A percentile compares a stretch with the other conserved stretches of the same genome.
phyloP scores from a whole-genome alignment of 2,888 invertebrate genomes.

The Lucinisca nassula region DNA sequence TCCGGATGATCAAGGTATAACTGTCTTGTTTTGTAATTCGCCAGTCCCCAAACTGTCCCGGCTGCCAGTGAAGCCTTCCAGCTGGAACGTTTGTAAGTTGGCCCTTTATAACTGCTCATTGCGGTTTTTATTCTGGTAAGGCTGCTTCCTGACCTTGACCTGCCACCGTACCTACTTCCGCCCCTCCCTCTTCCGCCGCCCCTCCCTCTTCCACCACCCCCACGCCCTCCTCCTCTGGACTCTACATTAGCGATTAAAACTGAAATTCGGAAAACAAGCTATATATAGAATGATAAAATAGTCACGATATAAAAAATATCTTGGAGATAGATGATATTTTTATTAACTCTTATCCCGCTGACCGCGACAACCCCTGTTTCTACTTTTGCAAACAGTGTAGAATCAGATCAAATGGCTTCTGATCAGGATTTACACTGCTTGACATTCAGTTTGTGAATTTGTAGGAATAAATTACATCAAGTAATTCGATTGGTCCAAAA shows the following conservation, averaged over 20 bases:
- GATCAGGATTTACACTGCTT: too few species aligned
- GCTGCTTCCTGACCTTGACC: background rate
- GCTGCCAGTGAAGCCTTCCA: conserved; percentile 44
- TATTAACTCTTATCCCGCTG: too few species aligned
- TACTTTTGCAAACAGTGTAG: too few species aligned
- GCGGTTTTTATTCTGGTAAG: background rate
- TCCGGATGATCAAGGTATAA: conserved; percentile 51
- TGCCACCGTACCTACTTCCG: background rate
- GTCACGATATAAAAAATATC: too few species aligned
- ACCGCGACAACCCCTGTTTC: too few species aligned
- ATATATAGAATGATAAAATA: too few species aligned
- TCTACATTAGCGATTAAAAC: background rate
- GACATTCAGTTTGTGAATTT: too few species aligned
- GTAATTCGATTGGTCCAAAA: too few species aligned
- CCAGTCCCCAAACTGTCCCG: conserved; percentile 47
- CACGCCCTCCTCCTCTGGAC: background rate
- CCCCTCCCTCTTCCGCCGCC: background rate
- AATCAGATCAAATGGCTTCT: too few species aligned
- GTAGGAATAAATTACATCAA: too few species aligned
- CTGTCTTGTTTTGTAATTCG: conserved; percentile 37
- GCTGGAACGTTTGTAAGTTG: conserved; percentile 26
- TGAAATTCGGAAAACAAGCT: too few species aligned
- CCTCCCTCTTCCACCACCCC: background rate
- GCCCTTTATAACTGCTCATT: conserved; percentile 34
- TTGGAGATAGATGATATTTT: too few species aligned